Conservation (phyloP, 2,797 vertebrate genomes). For the Mormyrops boulengeri region DNA sequence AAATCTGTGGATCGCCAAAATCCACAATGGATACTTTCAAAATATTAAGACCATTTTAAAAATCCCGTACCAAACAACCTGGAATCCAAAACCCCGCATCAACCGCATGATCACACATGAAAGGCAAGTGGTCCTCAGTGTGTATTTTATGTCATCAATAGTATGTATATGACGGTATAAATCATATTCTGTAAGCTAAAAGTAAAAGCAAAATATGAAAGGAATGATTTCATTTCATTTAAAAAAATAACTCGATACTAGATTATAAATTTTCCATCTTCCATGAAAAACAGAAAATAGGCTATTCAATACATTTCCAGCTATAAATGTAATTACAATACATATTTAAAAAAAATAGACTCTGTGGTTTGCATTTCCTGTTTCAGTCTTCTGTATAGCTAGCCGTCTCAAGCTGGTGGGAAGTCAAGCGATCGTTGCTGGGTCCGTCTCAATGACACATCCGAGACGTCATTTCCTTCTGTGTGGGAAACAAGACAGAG, state of each 20-base stretch:
- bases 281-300: constrained; percentile 42
- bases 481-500: constrained; percentile 32
- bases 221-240: constrained; percentile 59
- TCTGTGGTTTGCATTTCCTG: constrained; percentile 45
- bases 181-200: constrained; percentile 47
- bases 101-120: neutral
- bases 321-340: constrained; percentile 70
- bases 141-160: constrained; percentile 56
- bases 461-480: constrained; percentile 96
- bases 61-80: neutral
- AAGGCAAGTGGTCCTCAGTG: constrained; percentile 27
- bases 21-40: neutral
- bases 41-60: neutral
- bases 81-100: neutral
- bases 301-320: constrained; percentile 39
- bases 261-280: constrained; percentile 38
- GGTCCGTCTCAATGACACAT: constrained; percentile 81
- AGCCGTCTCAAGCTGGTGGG: constrained; percentile 15
- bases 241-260: constrained; percentile 58
- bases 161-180: constrained; percentile 51
- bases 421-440: neutral
- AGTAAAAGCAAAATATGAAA: constrained; percentile 32
- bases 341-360: constrained; percentile 73
- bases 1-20: neutral
- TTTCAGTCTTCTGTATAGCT: constrained; percentile 40